Conservation (phyloP, 2,113 vertebrate species). For the Bos taurus region DNA sequence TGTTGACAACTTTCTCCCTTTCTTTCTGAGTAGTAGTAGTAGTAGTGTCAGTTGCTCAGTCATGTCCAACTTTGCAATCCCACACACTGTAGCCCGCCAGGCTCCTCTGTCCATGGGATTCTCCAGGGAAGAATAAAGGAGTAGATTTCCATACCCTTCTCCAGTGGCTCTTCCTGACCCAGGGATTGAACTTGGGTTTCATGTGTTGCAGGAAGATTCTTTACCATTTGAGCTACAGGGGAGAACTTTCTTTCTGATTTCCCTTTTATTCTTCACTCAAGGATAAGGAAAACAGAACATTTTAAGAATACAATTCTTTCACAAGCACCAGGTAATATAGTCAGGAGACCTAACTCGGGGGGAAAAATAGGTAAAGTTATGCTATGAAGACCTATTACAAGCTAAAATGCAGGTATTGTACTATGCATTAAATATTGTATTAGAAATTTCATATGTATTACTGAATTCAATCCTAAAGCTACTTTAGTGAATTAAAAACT, state of each 20-base stretch:
- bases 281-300: neutral
- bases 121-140: neutral
- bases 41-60: accelerated
- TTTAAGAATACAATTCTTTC: neutral
- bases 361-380: neutral
- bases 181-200: neutral
- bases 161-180: neutral
- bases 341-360: neutral
- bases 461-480: neutral
- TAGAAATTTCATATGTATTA: neutral
- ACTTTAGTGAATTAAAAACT: neutral
- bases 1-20: neutral
- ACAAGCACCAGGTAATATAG: neutral
- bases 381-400: neutral
- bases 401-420: neutral
- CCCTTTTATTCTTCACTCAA: neutral
- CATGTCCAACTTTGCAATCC: neutral
- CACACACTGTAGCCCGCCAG: neutral
- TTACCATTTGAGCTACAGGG: neutral
- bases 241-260: neutral
- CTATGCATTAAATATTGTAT: neutral
- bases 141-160: neutral
- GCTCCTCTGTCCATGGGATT: neutral
- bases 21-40: neutral
- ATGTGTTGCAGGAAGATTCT: neutral